phyloP scores from a whole-genome alignment of 2,797 vertebrate species.

The Argentina silus region DNA sequence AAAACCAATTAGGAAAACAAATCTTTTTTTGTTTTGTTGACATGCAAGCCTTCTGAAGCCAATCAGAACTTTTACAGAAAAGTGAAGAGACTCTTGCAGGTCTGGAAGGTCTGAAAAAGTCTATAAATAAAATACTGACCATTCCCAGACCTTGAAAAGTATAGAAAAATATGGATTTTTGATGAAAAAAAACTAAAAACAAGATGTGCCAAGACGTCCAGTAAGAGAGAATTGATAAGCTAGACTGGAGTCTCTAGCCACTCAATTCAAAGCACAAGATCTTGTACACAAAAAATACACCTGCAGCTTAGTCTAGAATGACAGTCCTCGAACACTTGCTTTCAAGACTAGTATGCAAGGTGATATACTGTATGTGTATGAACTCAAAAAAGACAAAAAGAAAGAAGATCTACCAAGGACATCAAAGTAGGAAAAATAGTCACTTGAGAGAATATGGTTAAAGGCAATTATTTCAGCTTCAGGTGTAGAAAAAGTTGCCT shows the following conservation, averaged over 20 bases:
- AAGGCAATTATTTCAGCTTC: slow-evolving; percentile 17
- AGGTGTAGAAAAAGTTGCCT: slow-evolving; percentile 30
- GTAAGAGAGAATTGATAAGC: not conserved
- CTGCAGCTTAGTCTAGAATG: not conserved
- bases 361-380: not conserved
- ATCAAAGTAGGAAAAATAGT: slow-evolving; percentile 7
- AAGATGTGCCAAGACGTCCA: too few relatives aligned
- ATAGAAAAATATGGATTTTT: too few relatives aligned
- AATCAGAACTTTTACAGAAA: too few relatives aligned
- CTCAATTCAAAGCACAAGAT: not conserved
- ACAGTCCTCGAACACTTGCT: not conserved
- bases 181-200: too few relatives aligned
- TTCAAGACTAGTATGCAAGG: not conserved
- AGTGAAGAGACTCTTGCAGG: too few relatives aligned
- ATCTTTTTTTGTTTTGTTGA: too few relatives aligned
- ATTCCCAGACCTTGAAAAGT: too few relatives aligned
- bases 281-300: too few relatives aligned
- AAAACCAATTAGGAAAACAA: too few relatives aligned
- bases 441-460: slow-evolving; percentile 11
- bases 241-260: not conserved
- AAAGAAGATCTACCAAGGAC: not conserved
- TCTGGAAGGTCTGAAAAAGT: too few relatives aligned
- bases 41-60: too few relatives aligned
- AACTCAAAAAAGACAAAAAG: not conserved
- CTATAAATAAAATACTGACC: too few relatives aligned